Base-by-base conservation (phyloP, 2,888 invertebrate genomes). In the Lasioglossum figueresi region DNA sequence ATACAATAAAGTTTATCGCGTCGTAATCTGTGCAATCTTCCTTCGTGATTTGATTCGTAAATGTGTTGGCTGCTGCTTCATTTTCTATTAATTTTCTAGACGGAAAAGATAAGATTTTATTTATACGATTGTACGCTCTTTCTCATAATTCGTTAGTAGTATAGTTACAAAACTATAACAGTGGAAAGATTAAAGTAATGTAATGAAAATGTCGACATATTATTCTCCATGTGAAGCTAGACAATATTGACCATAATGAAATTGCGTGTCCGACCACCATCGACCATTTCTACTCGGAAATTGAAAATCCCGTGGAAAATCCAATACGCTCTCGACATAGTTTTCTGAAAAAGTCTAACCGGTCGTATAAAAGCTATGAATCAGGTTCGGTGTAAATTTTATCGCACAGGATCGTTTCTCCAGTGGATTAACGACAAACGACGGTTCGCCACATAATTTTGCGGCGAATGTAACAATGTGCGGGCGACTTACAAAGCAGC, bases 401-500 rank as follows among this genome's bases (percentile, higher is more conserved):
- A 70, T 70, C 12, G 23, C 14, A 14, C 4, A n/a, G 5, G 12
- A 40, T 70, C 70, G 40, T 10, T 23, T 40, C 14, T 5, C 4
- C 40, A n/a, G n/a, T 40, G 40, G 12, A 37, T 70, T 31, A 31
- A 19, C 40, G 37, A 40, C 40, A 70, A 40, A 40, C 6, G n/a
- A 5, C 12, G n/a, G 66, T 19, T 19, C 14, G 27, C 66, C 19
- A 19, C n/a, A 66, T 27, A 63, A 31, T 66, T 31, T 19, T 19
- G 10, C 27, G 4, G 19, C 34, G 37, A 52, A 77, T 31, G 48
- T 77, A 48, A 45, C 16, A 19, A 45, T 34, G 43, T 37, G 37
- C n/a, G 16, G 34, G 45, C 19, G 59, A 81, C 71, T 72, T 81
- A 43, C 48, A 27, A 76, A 43, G 34, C 27, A 59, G 19, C 45